phyloP scores from a whole-genome alignment of 2,113 vertebrate genomes.

The Dromas ardeola region DNA sequence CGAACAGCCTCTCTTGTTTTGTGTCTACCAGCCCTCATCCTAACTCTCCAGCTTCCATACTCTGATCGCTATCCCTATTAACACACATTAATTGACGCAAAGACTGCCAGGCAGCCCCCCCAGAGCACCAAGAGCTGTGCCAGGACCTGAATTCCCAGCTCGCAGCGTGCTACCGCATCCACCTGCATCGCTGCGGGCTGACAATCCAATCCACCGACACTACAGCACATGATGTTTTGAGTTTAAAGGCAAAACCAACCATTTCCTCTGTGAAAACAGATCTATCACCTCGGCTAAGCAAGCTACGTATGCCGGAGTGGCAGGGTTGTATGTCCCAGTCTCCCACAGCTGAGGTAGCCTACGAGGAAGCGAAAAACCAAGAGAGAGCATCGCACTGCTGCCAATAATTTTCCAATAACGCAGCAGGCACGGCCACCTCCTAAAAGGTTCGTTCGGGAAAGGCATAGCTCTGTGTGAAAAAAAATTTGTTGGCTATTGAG shows the following conservation, averaged over 20 bases:
- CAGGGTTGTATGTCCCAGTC: accelerated
- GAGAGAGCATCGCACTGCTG: background rate
- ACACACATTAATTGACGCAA: background rate
- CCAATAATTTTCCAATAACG: background rate
- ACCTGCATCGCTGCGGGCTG: background rate
- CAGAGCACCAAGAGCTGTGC: background rate
- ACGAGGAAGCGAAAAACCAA: background rate
- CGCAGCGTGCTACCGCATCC: background rate
- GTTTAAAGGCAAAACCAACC: background rate
- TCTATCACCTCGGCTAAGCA: background rate
- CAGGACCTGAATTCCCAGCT: background rate
- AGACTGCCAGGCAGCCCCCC: background rate
- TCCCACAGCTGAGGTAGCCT: background rate
- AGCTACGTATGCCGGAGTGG: background rate
- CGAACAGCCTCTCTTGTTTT: background rate
- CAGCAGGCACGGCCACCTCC: background rate
- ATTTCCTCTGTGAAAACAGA: background rate
- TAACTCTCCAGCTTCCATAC: background rate
- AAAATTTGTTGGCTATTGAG: background rate
- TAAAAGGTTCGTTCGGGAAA: background rate
- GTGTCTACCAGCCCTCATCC: background rate
- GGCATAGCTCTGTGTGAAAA: background rate
- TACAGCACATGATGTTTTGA: background rate
- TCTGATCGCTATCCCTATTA: background rate
- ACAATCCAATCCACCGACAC: background rate